Evolutionary conservation across 23 tunicate species (phyloP), one percentile per base, ranked within the genome.

Genomic region (Halocynthia aurantium): DNA sequence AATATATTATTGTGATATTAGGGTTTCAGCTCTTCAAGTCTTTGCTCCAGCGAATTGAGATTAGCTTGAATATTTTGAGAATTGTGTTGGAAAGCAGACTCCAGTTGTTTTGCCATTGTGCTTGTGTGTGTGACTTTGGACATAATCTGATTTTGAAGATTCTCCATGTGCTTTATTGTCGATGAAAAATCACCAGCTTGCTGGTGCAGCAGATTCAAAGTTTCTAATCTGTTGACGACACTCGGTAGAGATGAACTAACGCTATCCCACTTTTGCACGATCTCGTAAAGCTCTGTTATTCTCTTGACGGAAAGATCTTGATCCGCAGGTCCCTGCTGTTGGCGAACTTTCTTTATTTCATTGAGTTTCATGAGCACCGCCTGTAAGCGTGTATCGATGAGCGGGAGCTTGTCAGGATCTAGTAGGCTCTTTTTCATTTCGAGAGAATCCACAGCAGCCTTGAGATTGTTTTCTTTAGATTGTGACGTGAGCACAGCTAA

Each of bases 391-490:
- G 87, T 85, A 70, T 91, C 97, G 44, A 91, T 83, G 55, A 58
- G 82, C 7, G 97, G 97, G 20, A 91, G 83, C 52, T 91, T 80
- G n/a, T 91, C 91, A 56, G 90, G 84, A 70, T 91, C 97, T 21
- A 91, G 77, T 31, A 91, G 54, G 53, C 83, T 72, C 72, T 79
- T 61, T 72, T 91, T 91, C 7, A 83, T 61, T 73, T 77, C 89
- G 75, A 91, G 75, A 7, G n/a, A 55, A 12, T 72, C 67, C 11
- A 82, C 97, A 53, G 87, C 84, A 7, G 66, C 90, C 52, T 56
- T 73, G 10, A 91, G 76, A 13, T 79, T 64, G 22, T 75, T 75
- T 55, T 51, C 49, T 9, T 64, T 62, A 6, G 89, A 49, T 22
- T 80, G 85, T 7, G 81, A 22, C 6, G 87, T 65, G 72, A 91